phyloP scores from a whole-genome alignment of 1,140 invertebrate genomes.

The Lepidotrigona ventralis region DNA sequence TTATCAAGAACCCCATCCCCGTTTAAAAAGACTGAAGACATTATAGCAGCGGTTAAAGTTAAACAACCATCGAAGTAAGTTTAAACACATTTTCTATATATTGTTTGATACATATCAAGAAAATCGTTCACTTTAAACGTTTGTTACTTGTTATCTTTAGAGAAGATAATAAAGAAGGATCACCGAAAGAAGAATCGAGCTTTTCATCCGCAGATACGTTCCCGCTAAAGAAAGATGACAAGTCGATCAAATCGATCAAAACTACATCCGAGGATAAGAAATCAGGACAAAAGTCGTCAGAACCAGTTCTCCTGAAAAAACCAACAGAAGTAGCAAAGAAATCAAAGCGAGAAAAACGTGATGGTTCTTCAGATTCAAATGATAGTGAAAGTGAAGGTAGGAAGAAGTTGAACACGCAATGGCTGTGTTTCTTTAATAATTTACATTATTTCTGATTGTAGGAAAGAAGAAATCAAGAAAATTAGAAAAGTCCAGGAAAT shows the following conservation, averaged over 20 bases:
- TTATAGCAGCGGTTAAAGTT: slow-evolving; percentile 77
- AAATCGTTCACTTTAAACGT: background rate
- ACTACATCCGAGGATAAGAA: slow-evolving; percentile 72
- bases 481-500: slow-evolving; percentile 73
- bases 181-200: slow-evolving; percentile 70
- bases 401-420: too few relatives aligned
- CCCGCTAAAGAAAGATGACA: slow-evolving; percentile 76
- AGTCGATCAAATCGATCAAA: slow-evolving; percentile 68
- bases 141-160: slow-evolving; percentile 58
- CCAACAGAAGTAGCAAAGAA: slow-evolving; percentile 75
- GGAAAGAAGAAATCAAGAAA: slow-evolving; percentile 77
- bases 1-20: slow-evolving; percentile 89
- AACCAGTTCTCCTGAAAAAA: slow-evolving; percentile 69
- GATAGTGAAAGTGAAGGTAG: slow-evolving; percentile 78
- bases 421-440: background rate
- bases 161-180: slow-evolving; percentile 71
- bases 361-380: slow-evolving; percentile 79
- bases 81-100: background rate
- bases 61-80: slow-evolving; percentile 74
- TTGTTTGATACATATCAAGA: background rate
- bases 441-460: slow-evolving; percentile 47
- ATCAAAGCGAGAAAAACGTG: slow-evolving; percentile 76
- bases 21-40: slow-evolving; percentile 88
- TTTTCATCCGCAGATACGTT: slow-evolving; percentile 69
- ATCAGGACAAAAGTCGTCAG: slow-evolving; percentile 65